Evolutionary conservation across 2,888 invertebrate genomes (phyloP).

Genomic region (Liopterus haemorrhoidalis): DNA sequence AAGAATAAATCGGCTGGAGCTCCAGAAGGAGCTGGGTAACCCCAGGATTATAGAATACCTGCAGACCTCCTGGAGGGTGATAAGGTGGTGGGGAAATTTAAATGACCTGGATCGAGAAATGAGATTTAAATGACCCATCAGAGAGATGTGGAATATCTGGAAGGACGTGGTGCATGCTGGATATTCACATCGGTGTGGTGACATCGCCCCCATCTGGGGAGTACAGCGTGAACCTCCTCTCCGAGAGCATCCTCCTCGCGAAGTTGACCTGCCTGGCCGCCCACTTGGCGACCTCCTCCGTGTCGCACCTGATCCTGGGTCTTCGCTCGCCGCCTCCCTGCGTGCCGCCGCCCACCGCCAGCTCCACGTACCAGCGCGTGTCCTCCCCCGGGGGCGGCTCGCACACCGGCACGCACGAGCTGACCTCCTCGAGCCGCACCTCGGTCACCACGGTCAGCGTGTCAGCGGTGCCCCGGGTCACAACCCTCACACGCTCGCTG

Average conservation of each 20-base stretch:
- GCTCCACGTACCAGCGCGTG: conserved; percentile 60
- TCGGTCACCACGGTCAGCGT: conserved; percentile 17
- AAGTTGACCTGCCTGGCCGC: conserved; percentile 79
- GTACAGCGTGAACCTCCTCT: conserved; percentile 66
- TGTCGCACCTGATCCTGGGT: conserved; percentile 74
- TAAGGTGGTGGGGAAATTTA: too few relatives aligned
- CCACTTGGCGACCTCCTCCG: conserved; percentile 61
- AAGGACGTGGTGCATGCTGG: too few relatives aligned
- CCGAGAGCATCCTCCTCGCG: conserved; percentile 79
- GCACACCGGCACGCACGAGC: conserved; percentile 60
- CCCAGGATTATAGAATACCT: too few relatives aligned
- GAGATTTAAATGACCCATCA: too few relatives aligned
- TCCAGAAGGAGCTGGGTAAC: too few relatives aligned
- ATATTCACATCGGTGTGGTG: too few relatives aligned
- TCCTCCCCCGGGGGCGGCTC: too few relatives aligned
- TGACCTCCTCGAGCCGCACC: conserved; percentile 48
- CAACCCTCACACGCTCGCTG: conserved; percentile 65
- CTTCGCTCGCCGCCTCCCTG: conserved; percentile 54
- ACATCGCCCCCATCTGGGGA: too few relatives aligned
- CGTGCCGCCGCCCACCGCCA: conserved; percentile 56
- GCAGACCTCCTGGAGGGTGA: too few relatives aligned
- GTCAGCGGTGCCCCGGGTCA: conserved; percentile 51
- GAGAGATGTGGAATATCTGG: too few relatives aligned
- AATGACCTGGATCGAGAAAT: too few relatives aligned
- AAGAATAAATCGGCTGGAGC: too few relatives aligned